phyloP scores from a whole-genome alignment of 2,888 invertebrate species.

The Criorhina ranunculi region DNA sequence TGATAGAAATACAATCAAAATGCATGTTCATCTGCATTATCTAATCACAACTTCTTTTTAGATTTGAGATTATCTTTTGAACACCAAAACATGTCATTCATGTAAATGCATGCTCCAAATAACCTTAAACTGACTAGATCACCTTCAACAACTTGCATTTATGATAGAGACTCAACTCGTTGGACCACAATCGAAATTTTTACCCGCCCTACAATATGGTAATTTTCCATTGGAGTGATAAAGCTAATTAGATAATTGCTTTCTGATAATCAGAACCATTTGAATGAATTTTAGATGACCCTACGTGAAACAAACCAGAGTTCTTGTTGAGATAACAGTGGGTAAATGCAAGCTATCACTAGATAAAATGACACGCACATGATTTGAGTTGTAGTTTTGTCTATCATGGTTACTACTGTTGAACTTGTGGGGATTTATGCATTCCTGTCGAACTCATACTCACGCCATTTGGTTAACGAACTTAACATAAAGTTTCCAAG shows the following conservation, averaged over 20 bases:
- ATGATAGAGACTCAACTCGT: not conserved
- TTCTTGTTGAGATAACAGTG: not conserved
- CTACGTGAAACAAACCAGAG: not conserved
- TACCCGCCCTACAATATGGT: not conserved
- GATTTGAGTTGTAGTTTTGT: too few relatives aligned
- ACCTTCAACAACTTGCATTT: not conserved
- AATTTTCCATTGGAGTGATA: not conserved
- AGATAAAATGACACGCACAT: too few relatives aligned
- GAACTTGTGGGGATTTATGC: too few relatives aligned
- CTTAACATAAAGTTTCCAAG: too few relatives aligned
- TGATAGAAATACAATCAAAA: not conserved
- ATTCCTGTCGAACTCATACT: too few relatives aligned
- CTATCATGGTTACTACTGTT: too few relatives aligned
- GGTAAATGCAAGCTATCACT: too few relatives aligned
- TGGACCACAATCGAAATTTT: slow-evolving; percentile 1
- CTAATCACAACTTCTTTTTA: not conserved
- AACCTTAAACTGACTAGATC: not conserved
- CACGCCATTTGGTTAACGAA: too few relatives aligned
- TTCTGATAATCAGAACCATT: not conserved
- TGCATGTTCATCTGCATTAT: not conserved
- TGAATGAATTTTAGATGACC: not conserved
- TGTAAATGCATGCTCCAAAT: not conserved
- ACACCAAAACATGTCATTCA: not conserved
- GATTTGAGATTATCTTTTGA: slow-evolving; percentile 1
- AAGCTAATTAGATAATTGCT: not conserved